A percentile compares a stretch with the other conserved stretches of the same genome.
Conservation (phyloP, 2,113 vertebrate species). For the Toxotes chatareus region DNA sequence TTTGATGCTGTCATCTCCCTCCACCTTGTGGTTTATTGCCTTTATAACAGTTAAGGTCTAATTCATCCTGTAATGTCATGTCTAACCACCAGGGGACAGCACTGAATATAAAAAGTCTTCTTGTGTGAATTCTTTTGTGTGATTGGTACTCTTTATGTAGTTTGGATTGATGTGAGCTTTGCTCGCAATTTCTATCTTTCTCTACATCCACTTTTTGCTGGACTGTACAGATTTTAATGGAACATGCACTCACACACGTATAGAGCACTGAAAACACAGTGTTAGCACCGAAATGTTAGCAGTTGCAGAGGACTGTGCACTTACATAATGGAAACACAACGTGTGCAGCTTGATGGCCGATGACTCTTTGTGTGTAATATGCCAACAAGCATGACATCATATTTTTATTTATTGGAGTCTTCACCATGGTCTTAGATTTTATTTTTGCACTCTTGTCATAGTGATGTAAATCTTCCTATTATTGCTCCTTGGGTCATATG, state of each 20-base stretch:
- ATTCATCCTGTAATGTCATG: neutral
- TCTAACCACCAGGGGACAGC: constrained; percentile 57
- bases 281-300: neutral
- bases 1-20: constrained; percentile 24
- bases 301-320: constrained; percentile 23
- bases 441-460: neutral
- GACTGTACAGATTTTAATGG: neutral
- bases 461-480: constrained; percentile 34
- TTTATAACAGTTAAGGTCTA: neutral
- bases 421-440: neutral
- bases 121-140: neutral
- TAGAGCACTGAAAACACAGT: neutral
- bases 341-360: neutral
- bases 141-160: neutral
- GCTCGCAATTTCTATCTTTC: neutral
- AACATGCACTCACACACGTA: neutral
- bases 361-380: neutral
- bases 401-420: neutral
- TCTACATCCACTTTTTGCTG: neutral
- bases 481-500: neutral
- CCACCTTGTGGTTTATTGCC: constrained; percentile 54
- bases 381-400: neutral
- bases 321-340: constrained; percentile 1
- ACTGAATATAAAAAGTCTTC: neutral
- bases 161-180: neutral